phyloP scores from a whole-genome alignment of 2,113 vertebrate genomes.

The Syrmaticus mikado region DNA sequence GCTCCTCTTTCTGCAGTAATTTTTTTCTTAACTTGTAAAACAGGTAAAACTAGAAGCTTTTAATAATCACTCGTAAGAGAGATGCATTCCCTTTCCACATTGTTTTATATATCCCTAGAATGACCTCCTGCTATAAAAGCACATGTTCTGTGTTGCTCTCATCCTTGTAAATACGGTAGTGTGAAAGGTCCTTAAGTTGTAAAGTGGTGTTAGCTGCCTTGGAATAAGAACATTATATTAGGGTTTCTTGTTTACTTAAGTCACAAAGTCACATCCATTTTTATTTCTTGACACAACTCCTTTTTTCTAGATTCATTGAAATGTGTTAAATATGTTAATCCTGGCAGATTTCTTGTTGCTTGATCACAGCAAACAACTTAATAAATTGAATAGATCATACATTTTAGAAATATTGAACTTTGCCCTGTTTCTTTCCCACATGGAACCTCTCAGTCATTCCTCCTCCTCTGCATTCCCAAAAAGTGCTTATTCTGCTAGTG shows the following conservation, averaged over 20 bases:
- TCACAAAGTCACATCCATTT: background rate
- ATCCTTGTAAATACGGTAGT: background rate
- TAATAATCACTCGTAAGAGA: conserved; percentile 27
- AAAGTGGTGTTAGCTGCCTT: background rate
- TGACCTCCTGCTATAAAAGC: background rate
- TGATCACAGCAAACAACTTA: background rate
- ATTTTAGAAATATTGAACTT: background rate
- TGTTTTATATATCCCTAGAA: background rate
- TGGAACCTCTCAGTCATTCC: background rate
- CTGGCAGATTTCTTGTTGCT: background rate
- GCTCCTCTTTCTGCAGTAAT: conserved; percentile 26
- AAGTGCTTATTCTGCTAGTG: conserved; percentile 1
- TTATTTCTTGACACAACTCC: background rate
- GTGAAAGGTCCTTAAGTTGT: background rate
- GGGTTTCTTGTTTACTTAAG: background rate
- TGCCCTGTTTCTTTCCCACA: background rate
- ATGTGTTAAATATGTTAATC: background rate
- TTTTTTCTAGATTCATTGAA: background rate
- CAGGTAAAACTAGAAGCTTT: conserved; percentile 27
- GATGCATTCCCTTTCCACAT: background rate
- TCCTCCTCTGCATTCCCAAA: background rate
- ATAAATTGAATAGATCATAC: background rate
- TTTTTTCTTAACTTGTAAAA: conserved; percentile 14
- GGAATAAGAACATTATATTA: background rate
- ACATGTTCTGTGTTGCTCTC: background rate